A percentile compares a stretch with the other conserved stretches of the same genome.
These are phyloP conservation scores for Margarornis squamiger DNA, from an alignment of 2,797 vertebrate species.

Conservation along the genomic window DNA sequence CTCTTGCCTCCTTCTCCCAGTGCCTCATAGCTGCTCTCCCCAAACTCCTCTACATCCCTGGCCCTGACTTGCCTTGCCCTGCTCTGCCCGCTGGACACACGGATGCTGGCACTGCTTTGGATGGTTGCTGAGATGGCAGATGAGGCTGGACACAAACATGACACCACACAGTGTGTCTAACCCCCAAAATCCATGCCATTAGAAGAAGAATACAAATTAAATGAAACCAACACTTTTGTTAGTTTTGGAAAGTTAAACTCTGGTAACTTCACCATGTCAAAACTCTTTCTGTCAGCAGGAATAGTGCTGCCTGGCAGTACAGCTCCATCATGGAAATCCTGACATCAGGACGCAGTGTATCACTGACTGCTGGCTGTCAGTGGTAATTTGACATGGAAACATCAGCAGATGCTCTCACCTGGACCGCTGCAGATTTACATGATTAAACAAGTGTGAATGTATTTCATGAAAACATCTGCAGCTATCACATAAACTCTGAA, in stretches of 20 bases:
- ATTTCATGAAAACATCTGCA: neutral
- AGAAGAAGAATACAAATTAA: neutral
- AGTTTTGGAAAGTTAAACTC: neutral
- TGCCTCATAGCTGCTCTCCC: neutral
- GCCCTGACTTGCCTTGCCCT: neutral
- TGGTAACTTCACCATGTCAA: neutral
- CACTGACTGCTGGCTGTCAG: neutral
- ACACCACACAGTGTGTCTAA: neutral
- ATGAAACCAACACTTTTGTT: neutral
- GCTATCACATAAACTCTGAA: neutral
- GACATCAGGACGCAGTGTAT: neutral
- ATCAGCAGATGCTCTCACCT: neutral
- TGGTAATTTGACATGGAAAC: conserved; percentile 9
- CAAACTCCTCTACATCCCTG: neutral
- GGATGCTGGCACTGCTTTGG: neutral
- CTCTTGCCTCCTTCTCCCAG: neutral
- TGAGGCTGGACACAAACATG: neutral
- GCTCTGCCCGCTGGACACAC: neutral
- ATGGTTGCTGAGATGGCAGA: neutral
- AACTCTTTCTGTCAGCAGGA: neutral
- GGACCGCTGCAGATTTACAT: neutral
- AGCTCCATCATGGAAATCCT: neutral
- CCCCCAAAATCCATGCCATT: neutral
- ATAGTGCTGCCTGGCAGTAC: neutral
- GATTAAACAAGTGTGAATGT: neutral